Percentiles rank a stretch among this genome's conserved stretches.
Conservation (phyloP, 2,888 invertebrate genomes). For the Leucophenga maculata region DNA sequence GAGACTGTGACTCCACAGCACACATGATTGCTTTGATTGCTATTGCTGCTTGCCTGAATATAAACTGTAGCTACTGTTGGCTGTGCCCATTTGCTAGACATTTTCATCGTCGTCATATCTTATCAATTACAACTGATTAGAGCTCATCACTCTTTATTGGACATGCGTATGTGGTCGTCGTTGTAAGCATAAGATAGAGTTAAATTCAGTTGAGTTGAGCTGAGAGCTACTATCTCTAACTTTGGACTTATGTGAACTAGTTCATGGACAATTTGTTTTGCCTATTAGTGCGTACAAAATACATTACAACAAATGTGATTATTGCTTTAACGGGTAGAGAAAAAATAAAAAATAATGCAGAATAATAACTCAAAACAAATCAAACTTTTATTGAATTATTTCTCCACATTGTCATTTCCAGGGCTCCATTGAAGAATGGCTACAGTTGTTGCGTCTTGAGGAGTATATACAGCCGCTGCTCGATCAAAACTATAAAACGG, state of each 20-base stretch:
- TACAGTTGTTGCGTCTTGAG: conserved; percentile 89
- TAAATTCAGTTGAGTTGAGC: conserved; percentile 15
- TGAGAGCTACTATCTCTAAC: conserved; percentile 45
- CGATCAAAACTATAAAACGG: conserved; percentile 93
- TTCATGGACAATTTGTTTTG: conserved; percentile 64
- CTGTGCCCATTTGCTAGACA: conserved; percentile 38
- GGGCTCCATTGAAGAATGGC: conserved; percentile 96
- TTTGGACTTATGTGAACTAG: conserved; percentile 51
- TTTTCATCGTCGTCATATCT: conserved; percentile 54
- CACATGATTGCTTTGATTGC: conserved; percentile 31
- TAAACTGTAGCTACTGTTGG: conserved; percentile 51
- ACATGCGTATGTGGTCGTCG: background rate
- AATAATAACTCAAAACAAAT: conserved; percentile 5
- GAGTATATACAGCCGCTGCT: conserved; percentile 93
- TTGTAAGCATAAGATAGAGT: background rate
- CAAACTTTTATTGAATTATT: conserved; percentile 9
- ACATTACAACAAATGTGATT: conserved; percentile 52
- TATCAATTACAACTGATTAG: conserved; percentile 65
- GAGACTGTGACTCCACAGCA: conserved; percentile 15
- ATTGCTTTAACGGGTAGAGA: conserved; percentile 7
- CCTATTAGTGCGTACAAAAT: conserved; percentile 21
- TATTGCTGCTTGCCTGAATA: conserved; percentile 18
- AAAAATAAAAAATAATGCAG: conserved; percentile 21
- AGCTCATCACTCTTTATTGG: conserved; percentile 45
- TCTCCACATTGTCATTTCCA: conserved; percentile 65